Evolutionary conservation across 1,140 invertebrate species (phyloP).

Genomic region (Platyura marginata): DNA sequence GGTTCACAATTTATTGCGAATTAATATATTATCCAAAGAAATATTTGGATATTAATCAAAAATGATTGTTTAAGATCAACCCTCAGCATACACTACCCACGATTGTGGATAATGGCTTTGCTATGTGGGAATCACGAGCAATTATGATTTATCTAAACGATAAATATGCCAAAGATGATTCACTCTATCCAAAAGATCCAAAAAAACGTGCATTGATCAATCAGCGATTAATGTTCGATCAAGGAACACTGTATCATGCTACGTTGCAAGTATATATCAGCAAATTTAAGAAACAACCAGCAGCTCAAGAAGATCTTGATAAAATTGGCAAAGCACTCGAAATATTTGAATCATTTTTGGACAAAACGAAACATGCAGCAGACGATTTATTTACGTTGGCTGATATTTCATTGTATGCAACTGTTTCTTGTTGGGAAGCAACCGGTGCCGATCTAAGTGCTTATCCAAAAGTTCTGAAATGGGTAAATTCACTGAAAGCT

Average conservation of each 20-base stretch:
- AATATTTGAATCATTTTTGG: slow-evolving; percentile 45
- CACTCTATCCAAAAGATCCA: slow-evolving; percentile 46
- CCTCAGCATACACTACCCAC: slow-evolving; percentile 42
- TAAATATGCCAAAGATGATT: slow-evolving; percentile 46
- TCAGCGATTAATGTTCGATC: slow-evolving; percentile 54
- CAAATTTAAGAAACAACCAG: slow-evolving; percentile 38
- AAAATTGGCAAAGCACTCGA: slow-evolving; percentile 40
- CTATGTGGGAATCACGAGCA: slow-evolving; percentile 48
- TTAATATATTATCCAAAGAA: no score
- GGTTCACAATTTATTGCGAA: no score
- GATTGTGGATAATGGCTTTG: slow-evolving; percentile 44
- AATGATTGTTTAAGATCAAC: slow-evolving; percentile 18
- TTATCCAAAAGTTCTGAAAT: slow-evolving; percentile 46
- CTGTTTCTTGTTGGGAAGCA: slow-evolving; percentile 44
- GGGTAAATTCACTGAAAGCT: slow-evolving; percentile 47
- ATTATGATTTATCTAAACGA: slow-evolving; percentile 49
- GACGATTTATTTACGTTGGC: slow-evolving; percentile 53
- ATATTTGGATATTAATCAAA: no score
- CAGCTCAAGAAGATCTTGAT: slow-evolving; percentile 39
- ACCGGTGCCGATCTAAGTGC: slow-evolving; percentile 41
- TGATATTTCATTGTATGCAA: slow-evolving; percentile 40
- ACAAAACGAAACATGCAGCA: slow-evolving; percentile 39
- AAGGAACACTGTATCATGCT: slow-evolving; percentile 44
- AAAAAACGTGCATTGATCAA: slow-evolving; percentile 49
- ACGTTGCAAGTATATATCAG: slow-evolving; percentile 47